These are phyloP conservation scores for Trypoxylon attenuatum DNA, from an alignment of 2,888 invertebrate species.

Conservation along the genomic window DNA sequence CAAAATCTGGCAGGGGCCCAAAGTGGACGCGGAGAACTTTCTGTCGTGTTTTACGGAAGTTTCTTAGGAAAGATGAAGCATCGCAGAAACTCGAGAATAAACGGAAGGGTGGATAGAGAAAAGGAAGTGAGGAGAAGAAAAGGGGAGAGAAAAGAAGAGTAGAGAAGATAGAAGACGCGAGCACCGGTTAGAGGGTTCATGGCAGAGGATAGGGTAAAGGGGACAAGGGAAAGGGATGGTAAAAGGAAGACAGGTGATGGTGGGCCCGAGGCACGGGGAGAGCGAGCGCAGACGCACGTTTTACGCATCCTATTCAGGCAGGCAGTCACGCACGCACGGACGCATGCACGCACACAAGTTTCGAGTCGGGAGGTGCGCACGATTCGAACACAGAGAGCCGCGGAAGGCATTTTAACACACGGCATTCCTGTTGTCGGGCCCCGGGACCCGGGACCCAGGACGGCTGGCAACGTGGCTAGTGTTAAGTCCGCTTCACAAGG, in stretches of 20 bases:
- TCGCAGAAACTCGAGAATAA: constrained; percentile 30
- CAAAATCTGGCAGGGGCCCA: constrained; percentile 24
- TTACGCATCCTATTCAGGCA: constrained; percentile 59
- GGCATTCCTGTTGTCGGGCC: constrained; percentile 72
- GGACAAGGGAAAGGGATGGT: constrained; percentile 41
- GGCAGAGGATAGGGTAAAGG: constrained; percentile 21
- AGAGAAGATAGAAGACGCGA: not conserved
- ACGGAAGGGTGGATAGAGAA: constrained; percentile 3
- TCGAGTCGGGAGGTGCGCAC: constrained; percentile 35
- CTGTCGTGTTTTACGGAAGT: too few species aligned
- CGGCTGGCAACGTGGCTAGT: constrained; percentile 70
- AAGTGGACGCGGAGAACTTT: too few species aligned
- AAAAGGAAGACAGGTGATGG: constrained; percentile 73
- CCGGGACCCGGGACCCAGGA: constrained; percentile 66
- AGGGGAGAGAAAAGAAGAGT: constrained; percentile 25
- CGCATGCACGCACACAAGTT: constrained; percentile 30
- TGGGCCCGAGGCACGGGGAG: constrained; percentile 63
- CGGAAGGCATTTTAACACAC: constrained; percentile 72
- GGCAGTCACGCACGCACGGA: constrained; percentile 44
- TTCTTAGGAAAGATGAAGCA: too few species aligned
- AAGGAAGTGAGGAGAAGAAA: constrained; percentile 16
- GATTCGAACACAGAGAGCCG: constrained; percentile 45
- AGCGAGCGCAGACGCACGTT: constrained; percentile 53
- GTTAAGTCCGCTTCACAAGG: constrained; percentile 61
- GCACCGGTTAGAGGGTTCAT: not conserved